Conservation (phyloP, 2,888 invertebrate genomes). For the Ormyrus pomaceus region DNA sequence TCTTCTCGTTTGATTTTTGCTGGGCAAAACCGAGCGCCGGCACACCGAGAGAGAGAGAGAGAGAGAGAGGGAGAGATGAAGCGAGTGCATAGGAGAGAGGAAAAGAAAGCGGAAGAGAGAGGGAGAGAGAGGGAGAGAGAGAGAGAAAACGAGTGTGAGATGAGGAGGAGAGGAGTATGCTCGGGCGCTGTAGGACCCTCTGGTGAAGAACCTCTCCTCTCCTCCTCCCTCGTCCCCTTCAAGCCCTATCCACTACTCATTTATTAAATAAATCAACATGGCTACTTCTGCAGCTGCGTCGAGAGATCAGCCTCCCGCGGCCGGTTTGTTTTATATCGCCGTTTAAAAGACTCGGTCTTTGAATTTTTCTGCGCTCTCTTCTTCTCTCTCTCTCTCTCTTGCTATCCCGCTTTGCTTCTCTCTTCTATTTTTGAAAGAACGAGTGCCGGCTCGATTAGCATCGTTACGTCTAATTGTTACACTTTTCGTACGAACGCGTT, state of each 20-base stretch:
- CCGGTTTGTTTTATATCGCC: slow-evolving; percentile 55
- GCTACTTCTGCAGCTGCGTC: slow-evolving; percentile 70
- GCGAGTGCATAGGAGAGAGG: slow-evolving; percentile 17
- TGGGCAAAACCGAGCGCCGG: too few species aligned
- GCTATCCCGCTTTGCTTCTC: neutral
- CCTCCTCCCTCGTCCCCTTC: slow-evolving; percentile 59
- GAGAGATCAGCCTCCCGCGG: slow-evolving; percentile 62
- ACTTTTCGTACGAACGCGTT: too few species aligned
- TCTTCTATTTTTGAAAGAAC: neutral
- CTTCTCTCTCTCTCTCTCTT: neutral
- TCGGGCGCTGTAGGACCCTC: slow-evolving; percentile 74
- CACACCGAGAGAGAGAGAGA: slow-evolving; percentile 44
- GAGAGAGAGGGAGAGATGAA: slow-evolving; percentile 21
- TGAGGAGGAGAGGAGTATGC: slow-evolving; percentile 70
- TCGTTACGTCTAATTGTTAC: neutral
- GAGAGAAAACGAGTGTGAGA: slow-evolving; percentile 44
- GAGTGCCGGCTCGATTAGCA: neutral
- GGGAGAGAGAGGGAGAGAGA: slow-evolving; percentile 51
- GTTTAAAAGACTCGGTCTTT: slow-evolving; percentile 58
- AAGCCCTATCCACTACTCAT: slow-evolving; percentile 72
- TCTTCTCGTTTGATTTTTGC: slow-evolving; percentile 56
- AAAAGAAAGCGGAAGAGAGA: slow-evolving; percentile 32
- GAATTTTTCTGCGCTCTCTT: neutral
- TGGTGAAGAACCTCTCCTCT: slow-evolving; percentile 68
- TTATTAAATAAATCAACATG: slow-evolving; percentile 74